Conservation (phyloP, 1,140 invertebrate species). For the Bursaphelenchus mucronatus region DNA sequence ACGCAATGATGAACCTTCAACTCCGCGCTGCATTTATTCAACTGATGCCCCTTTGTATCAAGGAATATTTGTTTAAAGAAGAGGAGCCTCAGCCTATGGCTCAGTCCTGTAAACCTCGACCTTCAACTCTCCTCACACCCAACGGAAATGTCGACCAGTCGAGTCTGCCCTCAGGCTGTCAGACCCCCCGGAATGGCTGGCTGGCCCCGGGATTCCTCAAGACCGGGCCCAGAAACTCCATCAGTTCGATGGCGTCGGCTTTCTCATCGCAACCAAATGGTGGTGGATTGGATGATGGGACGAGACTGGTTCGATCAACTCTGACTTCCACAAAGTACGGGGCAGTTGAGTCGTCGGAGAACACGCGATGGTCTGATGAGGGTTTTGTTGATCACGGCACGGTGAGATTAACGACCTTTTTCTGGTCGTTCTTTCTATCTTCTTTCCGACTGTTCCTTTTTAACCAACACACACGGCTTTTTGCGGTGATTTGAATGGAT, state of each 20-base stretch:
- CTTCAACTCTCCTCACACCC: slow-evolving; percentile 3
- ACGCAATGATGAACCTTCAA: slow-evolving; percentile 64
- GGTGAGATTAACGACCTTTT: neutral
- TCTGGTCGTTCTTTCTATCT: neutral
- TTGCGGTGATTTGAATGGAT: too few species aligned
- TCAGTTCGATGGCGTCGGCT: neutral
- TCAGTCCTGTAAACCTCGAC: neutral
- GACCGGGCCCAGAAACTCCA: slow-evolving; percentile 10
- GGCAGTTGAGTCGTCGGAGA: neutral
- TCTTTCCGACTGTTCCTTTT: too few species aligned
- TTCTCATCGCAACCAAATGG: slow-evolving; percentile 1
- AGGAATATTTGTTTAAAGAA: slow-evolving; percentile 27
- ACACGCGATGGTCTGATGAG: neutral
- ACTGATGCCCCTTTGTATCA: slow-evolving; percentile 52
- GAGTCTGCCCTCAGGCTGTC: neutral
- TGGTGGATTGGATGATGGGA: neutral
- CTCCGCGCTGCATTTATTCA: slow-evolving; percentile 55
- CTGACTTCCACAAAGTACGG: slow-evolving; percentile 4
- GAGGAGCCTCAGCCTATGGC: slow-evolving; percentile 4
- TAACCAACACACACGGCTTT: too few species aligned
- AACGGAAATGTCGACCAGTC: slow-evolving; percentile 13
- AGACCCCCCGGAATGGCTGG: slow-evolving; percentile 8
- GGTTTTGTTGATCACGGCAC: neutral
- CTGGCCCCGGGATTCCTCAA: neutral
- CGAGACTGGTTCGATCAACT: slow-evolving; percentile 1